Conservation (phyloP, 2,888 invertebrate species). For the Drosophila cognata region DNA sequence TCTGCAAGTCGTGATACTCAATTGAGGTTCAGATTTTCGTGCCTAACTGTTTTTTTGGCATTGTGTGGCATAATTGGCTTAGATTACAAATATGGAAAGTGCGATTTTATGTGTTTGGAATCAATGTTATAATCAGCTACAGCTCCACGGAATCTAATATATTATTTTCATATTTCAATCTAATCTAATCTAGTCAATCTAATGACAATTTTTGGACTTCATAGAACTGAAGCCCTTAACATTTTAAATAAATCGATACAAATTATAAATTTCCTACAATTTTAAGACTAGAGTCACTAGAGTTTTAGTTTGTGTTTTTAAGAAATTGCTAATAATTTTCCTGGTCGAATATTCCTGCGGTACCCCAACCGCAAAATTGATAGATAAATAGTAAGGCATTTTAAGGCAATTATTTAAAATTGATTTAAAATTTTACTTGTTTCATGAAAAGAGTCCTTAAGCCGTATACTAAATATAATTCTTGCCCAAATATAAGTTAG, state of each 20-base stretch:
- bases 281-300: not conserved
- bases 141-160: not conserved
- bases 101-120: not conserved
- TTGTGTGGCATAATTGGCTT: constrained; percentile 44
- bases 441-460: not conserved
- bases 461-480: not conserved
- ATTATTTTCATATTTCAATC: not conserved
- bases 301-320: not conserved
- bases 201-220: not conserved
- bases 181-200: not conserved
- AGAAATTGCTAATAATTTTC: not conserved
- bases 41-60: constrained; percentile 20
- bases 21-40: constrained; percentile 42
- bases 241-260: not conserved
- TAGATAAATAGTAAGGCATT: not conserved
- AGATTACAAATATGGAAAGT: constrained; percentile 7
- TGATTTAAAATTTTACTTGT: not conserved
- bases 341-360: not conserved
- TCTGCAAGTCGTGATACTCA: constrained; percentile 59
- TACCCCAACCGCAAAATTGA: not conserved
- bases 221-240: not conserved
- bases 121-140: not conserved
- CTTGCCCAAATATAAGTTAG: not conserved
- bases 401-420: not conserved
- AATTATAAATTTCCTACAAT: not conserved